Evolutionary conservation across 2,888 invertebrate genomes (phyloP), one percentile per base, ranked within the genome.

Genomic region (Parthenolecanium corni): DNA sequence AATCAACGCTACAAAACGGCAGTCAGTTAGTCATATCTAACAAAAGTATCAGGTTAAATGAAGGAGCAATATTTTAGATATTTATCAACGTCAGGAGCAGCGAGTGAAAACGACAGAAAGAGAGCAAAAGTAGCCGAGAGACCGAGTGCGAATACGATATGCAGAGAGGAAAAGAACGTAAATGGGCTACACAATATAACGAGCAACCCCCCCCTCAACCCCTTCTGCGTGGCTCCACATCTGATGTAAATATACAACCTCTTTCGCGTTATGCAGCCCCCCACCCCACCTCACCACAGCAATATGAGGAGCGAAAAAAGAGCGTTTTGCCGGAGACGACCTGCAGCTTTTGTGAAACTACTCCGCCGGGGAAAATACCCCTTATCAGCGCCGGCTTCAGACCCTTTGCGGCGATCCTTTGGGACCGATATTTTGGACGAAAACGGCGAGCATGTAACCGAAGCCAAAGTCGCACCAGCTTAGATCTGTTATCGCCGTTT

Each of bases 21-120:
- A 42, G 44, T 42, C 57, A 57, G 57, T 57, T 44, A 57, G 44
- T 57, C 57, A 57, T 57, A 57, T 57, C 57, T 57, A 57, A 47
- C 57, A 44, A 57, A 57, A 57, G 57, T 57, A 57, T 57, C 57
- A 57, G 57, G 57, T 57, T 57, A 57, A 57, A 57, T 57, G 57
- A 57, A 57, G 57, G 57, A 57, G 57, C 57, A 57, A 57, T 57
- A 57, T 57, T 57, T 57, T 57, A 57, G 57, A 57, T 57, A 57
- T 57, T 57, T 57, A 57, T 57, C 57, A 57, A 57, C 31, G 57
- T 57, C 57, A 57, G 57, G 47, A 57, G 47, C 57, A 57, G 44
- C 5, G 31, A 31, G 31, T 31, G 31, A 31, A 31, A 31, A 31
- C 31, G 31, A 31, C 31, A 31, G 31, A 31, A 31, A 31, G 31